Evolutionary conservation across 1,140 invertebrate genomes (phyloP), one percentile per base, ranked within the genome.

Genomic region (Drosophila melanica): DNA sequence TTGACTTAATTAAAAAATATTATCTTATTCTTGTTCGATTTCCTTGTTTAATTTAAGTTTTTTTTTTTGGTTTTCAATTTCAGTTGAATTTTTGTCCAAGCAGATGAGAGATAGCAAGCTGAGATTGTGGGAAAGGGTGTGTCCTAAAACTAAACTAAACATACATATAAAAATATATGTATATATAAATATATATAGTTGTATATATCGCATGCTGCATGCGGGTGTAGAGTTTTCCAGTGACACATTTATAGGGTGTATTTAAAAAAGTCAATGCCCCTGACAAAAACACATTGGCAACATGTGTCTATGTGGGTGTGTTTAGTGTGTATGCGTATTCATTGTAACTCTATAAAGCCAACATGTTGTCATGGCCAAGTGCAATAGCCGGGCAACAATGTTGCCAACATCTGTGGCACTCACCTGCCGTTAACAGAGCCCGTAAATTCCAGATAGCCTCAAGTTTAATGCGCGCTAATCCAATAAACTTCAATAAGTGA

Each of bases 401-500:
- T 59, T 72, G 69, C 63, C 9, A 37, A 58, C 53, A 65, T 69
- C 57, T 69, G 63, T 57, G 51, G 18, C 64, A 80, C 81, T 86
- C 65, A 87, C 82, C 84, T 82, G 57, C 55, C 59, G 60, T 51
- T 59, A 68, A 68, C 55, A 41, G 11, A 50, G 65, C 45, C 45
- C 9, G 41, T 41, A 27, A 23, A 75, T 63, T 66, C 30, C 63
- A 51, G 48, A 11, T 69, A 62, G 44, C 65, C 51, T 35, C 33
- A 44, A 55, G 63, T 67, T 63, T 57, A 79, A 72, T 74, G 79
- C 82, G 59, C 66, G 59, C 70, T 78, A 85, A 86, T 85, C 81
- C 81, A 75, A 77, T 86, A 85, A 81, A 80, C 59, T 64, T 59
- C 80, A 84, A 84, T 82, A 76, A 84, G 71, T 69, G 71, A 76